These are phyloP conservation scores for Ramphastos sulfuratus DNA, from an alignment of 2,113 vertebrate species.

Conservation along the genomic window DNA sequence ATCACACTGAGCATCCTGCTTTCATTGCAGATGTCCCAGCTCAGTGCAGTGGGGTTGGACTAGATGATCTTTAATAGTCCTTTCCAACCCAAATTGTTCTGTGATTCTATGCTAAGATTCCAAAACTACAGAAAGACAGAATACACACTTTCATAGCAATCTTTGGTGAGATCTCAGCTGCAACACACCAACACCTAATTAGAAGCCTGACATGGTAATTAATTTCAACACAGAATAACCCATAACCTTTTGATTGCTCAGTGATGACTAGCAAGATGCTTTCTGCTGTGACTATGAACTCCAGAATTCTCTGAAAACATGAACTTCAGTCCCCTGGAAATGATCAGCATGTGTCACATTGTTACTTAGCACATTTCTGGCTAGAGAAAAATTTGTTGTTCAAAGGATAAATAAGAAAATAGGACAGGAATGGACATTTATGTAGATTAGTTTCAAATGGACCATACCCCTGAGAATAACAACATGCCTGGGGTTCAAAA, in stretches of 20 bases:
- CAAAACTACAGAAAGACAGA: not conserved
- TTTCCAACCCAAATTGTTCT: too few relatives aligned
- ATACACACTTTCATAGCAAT: not conserved
- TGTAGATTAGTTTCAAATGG: not conserved
- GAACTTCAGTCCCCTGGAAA: constrained; percentile 49
- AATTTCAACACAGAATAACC: constrained; percentile 17
- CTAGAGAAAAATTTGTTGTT: not conserved
- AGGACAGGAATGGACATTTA: not conserved
- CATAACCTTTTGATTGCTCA: constrained; percentile 50
- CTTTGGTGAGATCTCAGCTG: not conserved
- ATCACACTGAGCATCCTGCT: too few relatives aligned
- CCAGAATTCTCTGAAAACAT: constrained; percentile 10
- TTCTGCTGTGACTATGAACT: not conserved
- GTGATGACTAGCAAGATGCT: constrained; percentile 43
- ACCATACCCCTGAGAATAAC: not conserved
- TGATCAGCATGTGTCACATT: constrained; percentile 21
- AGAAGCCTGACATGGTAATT: constrained; percentile 39
- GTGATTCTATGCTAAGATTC: not conserved
- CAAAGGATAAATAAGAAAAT: not conserved
- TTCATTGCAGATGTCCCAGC: too few relatives aligned
- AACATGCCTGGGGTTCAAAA: not conserved
- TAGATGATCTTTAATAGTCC: too few relatives aligned
- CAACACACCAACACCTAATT: not conserved
- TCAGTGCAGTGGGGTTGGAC: too few relatives aligned
- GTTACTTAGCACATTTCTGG: not conserved